These are phyloP conservation scores for Tragelaphus strepsiceros DNA, from an alignment of 2,113 vertebrate genomes.

Conservation along the genomic window DNA sequence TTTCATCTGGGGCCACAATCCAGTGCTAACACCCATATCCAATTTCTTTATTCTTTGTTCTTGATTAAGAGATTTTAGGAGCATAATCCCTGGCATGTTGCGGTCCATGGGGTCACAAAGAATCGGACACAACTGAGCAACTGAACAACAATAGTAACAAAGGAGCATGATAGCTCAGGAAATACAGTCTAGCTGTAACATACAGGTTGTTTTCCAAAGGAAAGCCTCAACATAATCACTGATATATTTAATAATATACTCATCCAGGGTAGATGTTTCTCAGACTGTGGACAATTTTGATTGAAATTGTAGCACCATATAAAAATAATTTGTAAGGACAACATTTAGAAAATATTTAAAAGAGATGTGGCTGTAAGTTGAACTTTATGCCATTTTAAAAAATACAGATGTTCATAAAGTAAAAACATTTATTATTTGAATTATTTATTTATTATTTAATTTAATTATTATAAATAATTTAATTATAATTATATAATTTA, in stretches of 20 bases:
- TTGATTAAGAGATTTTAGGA: not conserved
- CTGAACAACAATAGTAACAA: not conserved
- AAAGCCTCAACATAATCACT: not conserved
- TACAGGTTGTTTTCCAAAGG: not conserved
- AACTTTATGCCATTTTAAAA: not conserved
- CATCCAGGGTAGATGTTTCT: not conserved
- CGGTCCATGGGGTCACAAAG: not conserved
- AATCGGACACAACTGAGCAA: not conserved
- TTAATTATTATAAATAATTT: too few species aligned
- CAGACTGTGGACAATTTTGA: not conserved
- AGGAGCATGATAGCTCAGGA: not conserved
- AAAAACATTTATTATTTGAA: not conserved
- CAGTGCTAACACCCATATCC: not conserved
- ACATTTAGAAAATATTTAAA: not conserved
- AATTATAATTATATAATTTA: too few species aligned
- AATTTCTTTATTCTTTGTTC: not conserved
- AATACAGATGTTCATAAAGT: not conserved
- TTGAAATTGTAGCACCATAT: not conserved
- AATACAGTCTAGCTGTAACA: not conserved
- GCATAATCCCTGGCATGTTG: not conserved
- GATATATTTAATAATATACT: not conserved
- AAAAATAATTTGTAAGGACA: constrained; percentile 24
- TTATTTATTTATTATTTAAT: too few species aligned
- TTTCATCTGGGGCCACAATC: not conserved
- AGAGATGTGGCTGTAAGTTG: not conserved